Percentiles rank a stretch among this genome's conserved stretches.
Evolutionary conservation across 2,888 invertebrate species (phyloP).

Genomic region (Melanotus villosus): DNA sequence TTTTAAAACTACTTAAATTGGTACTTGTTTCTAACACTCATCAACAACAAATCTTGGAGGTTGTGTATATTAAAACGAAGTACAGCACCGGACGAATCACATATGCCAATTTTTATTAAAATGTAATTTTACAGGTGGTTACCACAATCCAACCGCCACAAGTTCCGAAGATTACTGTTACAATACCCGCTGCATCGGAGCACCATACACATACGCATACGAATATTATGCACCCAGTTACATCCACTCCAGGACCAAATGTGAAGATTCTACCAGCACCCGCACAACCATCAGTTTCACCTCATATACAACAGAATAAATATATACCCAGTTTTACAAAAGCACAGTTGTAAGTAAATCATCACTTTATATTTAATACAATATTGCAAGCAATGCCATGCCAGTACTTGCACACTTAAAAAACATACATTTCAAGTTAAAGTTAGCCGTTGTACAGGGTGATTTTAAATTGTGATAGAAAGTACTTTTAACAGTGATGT

Average conservation of each 20-base stretch:
- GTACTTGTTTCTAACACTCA: no score
- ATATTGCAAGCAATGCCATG: no score
- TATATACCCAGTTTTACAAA: slow-evolving; percentile 62
- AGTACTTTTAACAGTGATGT: no score
- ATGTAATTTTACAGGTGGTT: slow-evolving; percentile 23
- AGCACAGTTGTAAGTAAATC: slow-evolving; percentile 66
- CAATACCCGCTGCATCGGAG: slow-evolving; percentile 19
- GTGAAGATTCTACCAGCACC: not conserved
- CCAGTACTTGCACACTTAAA: no score
- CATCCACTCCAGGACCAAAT: not conserved
- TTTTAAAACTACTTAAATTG: no score
- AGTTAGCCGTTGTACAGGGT: no score
- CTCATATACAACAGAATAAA: slow-evolving; percentile 54
- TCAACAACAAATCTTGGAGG: no score
- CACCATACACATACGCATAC: slow-evolving; percentile 18
- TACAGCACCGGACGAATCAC: not conserved
- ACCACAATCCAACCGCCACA: slow-evolving; percentile 33
- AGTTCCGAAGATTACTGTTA: slow-evolving; percentile 35
- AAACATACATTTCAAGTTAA: no score
- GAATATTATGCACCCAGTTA: slow-evolving; percentile 16
- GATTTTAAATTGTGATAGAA: no score
- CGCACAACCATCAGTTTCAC: slow-evolving; percentile 25
- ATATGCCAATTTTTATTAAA: not conserved
- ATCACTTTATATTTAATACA: no score
- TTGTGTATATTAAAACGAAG: no score